These are phyloP conservation scores for Lynx canadensis DNA, from an alignment of 2,113 vertebrate genomes.

Conservation along the genomic window DNA sequence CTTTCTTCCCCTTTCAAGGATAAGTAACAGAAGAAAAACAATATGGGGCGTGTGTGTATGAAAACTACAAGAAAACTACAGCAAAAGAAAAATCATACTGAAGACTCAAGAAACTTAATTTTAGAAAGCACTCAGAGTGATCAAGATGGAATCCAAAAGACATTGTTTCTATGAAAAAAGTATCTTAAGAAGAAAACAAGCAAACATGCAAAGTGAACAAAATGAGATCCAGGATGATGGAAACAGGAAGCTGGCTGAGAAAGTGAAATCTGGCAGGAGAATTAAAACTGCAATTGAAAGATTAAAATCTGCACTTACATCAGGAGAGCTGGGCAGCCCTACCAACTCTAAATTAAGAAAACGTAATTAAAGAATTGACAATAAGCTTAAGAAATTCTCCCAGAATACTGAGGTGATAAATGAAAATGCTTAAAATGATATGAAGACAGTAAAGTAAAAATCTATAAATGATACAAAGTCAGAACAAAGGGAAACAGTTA, in stretches of 20 bases:
- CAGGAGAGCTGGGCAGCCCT: background rate
- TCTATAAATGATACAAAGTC: background rate
- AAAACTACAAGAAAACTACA: background rate
- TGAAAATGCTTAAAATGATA: background rate
- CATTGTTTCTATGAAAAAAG: background rate
- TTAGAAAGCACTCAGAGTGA: background rate
- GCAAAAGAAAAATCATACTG: background rate
- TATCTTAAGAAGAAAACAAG: background rate
- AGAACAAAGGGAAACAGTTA: background rate
- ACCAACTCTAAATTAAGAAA: background rate
- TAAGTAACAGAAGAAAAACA: background rate
- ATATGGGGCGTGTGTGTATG: too few relatives aligned
- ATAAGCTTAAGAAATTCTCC: background rate
- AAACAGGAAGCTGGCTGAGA: background rate
- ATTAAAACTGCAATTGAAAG: background rate
- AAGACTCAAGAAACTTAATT: slow-evolving; percentile 38
- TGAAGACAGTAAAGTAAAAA: background rate
- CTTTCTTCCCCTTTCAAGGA: background rate
- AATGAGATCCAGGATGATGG: background rate
- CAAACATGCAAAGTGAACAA: background rate
- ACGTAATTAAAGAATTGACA: background rate
- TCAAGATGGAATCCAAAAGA: slow-evolving; percentile 16
- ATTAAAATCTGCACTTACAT: background rate
- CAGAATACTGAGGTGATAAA: background rate
- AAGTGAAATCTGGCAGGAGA: background rate